These are phyloP conservation scores for Brachionus calyciflorus DNA, from an alignment of 1,140 invertebrate genomes.

Conservation along the genomic window DNA sequence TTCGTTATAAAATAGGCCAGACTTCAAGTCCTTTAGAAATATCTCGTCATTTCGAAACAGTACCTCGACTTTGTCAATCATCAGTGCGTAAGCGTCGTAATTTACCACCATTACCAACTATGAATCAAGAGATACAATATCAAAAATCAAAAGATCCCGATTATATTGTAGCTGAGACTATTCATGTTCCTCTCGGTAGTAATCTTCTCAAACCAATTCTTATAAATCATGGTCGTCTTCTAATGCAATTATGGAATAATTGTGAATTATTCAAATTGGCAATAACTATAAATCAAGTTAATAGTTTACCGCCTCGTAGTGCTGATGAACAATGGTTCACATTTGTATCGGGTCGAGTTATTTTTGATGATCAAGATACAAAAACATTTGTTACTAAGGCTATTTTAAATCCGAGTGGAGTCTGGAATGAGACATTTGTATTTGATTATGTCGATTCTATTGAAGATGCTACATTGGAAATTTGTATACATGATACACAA, in stretches of 20 bases:
- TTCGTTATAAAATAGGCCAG: constrained; percentile 18
- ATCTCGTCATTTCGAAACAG: constrained; percentile 43
- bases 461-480: constrained; percentile 65
- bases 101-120: constrained; percentile 38
- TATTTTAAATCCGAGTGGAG: constrained; percentile 69
- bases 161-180: constrained; percentile 24
- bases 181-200: not conserved
- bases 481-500: constrained; percentile 24
- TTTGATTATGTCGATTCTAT: constrained; percentile 71
- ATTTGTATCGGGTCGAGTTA: constrained; percentile 15
- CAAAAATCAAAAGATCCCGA: not conserved
- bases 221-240: constrained; percentile 38
- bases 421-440: constrained; percentile 83
- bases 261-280: constrained; percentile 3
- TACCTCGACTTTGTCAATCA: constrained; percentile 25
- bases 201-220: constrained; percentile 40
- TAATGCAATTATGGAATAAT: constrained; percentile 45
- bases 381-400: constrained; percentile 29
- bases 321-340: constrained; percentile 20
- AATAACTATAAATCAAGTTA: constrained; percentile 44
- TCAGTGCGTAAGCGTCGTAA: constrained; percentile 7
- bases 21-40: constrained; percentile 28
- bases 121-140: not conserved
- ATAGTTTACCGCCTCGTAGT: constrained; percentile 9
- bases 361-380: constrained; percentile 31